Conservation (phyloP, 2,113 vertebrate genomes). For the Otus sunia region DNA sequence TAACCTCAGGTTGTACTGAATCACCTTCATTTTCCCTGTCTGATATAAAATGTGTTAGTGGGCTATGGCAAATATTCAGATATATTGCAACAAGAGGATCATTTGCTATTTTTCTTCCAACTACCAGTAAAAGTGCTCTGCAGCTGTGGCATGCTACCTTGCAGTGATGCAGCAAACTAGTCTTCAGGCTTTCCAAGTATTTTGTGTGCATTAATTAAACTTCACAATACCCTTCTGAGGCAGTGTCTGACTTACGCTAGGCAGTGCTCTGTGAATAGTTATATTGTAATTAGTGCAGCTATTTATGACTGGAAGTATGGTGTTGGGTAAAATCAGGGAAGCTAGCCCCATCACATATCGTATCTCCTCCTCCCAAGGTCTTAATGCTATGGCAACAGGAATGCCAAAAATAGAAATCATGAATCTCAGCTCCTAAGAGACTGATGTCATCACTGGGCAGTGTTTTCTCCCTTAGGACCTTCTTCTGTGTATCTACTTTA, state of each 20-base stretch:
- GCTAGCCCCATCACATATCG: accelerated
- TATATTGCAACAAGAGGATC: not conserved
- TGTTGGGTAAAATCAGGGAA: not conserved
- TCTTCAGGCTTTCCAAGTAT: not conserved
- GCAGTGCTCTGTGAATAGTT: not conserved
- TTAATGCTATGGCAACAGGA: not conserved
- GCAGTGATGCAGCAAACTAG: not conserved
- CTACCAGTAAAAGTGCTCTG: not conserved
- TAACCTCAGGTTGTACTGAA: not conserved
- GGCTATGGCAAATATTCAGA: not conserved
- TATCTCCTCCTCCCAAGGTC: not conserved
- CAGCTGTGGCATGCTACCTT: not conserved
- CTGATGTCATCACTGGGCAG: not conserved
- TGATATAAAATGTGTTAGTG: not conserved
- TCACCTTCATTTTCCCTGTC: not conserved
- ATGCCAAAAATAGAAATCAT: not conserved
- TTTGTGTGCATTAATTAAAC: not conserved
- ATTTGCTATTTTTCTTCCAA: not conserved
- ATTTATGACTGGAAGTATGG: not conserved
- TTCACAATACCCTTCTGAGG: not conserved
- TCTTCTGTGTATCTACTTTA: not conserved
- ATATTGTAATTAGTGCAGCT: not conserved
- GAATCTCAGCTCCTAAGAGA: not conserved
- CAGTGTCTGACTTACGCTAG: not conserved
- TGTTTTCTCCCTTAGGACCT: not conserved